Evolutionary conservation across 2,888 invertebrate genomes (phyloP), one percentile per base, ranked within the genome.

Genomic region (Stomorhina lunata): DNA sequence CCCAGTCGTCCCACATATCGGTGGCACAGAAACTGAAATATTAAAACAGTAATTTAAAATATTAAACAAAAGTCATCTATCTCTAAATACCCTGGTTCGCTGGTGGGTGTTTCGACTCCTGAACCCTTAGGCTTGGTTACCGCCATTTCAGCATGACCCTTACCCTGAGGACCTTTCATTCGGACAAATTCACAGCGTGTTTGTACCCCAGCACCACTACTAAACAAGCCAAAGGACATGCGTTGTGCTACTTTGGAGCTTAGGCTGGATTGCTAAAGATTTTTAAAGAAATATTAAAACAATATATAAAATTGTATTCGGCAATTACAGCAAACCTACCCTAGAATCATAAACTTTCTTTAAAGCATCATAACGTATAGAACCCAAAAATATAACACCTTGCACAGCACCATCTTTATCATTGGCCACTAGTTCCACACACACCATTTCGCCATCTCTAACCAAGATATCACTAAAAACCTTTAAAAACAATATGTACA

Each of bases 371-470:
- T 99, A 99, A 87, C 98, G 94, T 89, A 99, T 98, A 78, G 98
- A 99, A 63, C 99, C 99, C 78, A 99, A 94, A 92, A 99, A 99
- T 87, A 99, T 95, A 86, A 99, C 99, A 25, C 97, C 97, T 91
- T 98, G 97, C 57, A 96, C 95, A 32, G 94, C 93, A 66, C 95
- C 96, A 89, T 95, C 94, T 84, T 96, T 94, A 89, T 99, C 99
- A 45, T 95, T 94, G 72, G 99, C 99, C 77, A 98, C 96, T 88
- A 99, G 92, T 92, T 99, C 99, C 80, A 99, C 99, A 92, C 99
- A 99, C 72, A 99, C 98, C 96, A 99, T 98, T 92, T 99, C 99
- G 0, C 99, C 99, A 92, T 99, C 99, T 55, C 98, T 94, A 34
- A 99, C 98, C 89, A 98, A 93, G 89, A 99, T 98, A 92, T 99